phyloP scores from a whole-genome alignment of 2,888 invertebrate genomes.

The Tetragonisca angustula region DNA sequence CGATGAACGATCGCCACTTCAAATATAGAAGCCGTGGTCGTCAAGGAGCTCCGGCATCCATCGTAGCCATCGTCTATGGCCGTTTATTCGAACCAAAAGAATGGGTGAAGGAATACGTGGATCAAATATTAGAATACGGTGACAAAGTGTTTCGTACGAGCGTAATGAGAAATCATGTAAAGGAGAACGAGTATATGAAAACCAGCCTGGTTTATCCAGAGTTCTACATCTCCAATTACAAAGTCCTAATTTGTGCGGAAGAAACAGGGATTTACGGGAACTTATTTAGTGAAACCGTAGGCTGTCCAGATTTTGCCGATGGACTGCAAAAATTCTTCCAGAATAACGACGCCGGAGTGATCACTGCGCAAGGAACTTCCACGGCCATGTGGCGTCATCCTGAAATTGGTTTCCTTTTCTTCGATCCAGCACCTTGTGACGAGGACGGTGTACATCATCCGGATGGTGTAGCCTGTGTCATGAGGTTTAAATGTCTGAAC shows the following conservation, averaged over 20 bases:
- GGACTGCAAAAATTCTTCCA: constrained; percentile 83
- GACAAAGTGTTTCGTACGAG: constrained; percentile 77
- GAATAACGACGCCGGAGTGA: constrained; percentile 84
- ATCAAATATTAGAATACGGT: constrained; percentile 74
- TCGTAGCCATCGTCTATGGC: constrained; percentile 75
- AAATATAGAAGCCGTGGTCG: constrained; percentile 75
- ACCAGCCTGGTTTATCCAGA: constrained; percentile 73
- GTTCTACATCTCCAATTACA: constrained; percentile 78
- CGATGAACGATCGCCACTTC: constrained; percentile 75
- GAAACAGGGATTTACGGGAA: constrained; percentile 73
- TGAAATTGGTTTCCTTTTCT: constrained; percentile 85
- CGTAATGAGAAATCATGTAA: constrained; percentile 63
- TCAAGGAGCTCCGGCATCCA: constrained; percentile 74
- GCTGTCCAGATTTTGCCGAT: constrained; percentile 76
- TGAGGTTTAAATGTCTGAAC: constrained; percentile 72
- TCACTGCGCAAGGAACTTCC: constrained; percentile 86
- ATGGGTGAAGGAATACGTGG: constrained; percentile 73
- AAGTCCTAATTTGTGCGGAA: constrained; percentile 74
- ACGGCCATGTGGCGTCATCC: constrained; percentile 86
- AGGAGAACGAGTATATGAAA: constrained; percentile 70
- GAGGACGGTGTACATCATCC: constrained; percentile 84
- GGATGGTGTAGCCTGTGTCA: constrained; percentile 72
- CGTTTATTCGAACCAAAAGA: constrained; percentile 74
- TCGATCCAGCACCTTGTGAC: constrained; percentile 87
- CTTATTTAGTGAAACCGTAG: constrained; percentile 71